A percentile compares a stretch with the other conserved stretches of the same genome.
Conservation (phyloP, 2,888 invertebrate species). For the Dryobota labecula region DNA sequence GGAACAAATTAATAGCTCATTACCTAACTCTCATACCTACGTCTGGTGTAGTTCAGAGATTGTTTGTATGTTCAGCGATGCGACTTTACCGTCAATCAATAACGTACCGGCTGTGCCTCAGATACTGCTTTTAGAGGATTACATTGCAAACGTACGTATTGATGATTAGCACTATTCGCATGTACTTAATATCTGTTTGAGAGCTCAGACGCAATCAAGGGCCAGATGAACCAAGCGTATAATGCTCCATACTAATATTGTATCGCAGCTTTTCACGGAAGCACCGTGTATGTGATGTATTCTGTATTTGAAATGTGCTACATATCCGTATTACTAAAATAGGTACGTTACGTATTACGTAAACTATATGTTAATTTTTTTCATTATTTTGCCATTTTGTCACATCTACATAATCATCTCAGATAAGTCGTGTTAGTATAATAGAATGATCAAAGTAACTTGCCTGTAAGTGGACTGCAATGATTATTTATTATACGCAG, state of each 20-base stretch:
- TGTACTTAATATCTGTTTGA: constrained; percentile 8
- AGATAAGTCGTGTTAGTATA: neutral
- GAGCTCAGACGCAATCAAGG: neutral
- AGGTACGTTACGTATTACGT: no score
- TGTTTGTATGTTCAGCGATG: constrained; percentile 9
- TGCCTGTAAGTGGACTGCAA: no score
- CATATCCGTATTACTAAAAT: neutral
- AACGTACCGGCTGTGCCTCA: constrained; percentile 7
- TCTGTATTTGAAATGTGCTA: neutral
- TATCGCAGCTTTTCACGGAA: neutral
- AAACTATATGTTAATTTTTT: neutral
- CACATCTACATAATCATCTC: neutral
- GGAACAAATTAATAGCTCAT: neutral
- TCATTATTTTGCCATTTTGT: neutral
- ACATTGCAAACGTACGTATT: neutral
- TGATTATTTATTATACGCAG: neutral
- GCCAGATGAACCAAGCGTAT: no score
- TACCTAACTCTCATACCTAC: neutral
- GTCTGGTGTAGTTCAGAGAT: constrained; percentile 16
- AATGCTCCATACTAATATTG: neutral
- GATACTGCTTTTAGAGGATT: constrained; percentile 27
- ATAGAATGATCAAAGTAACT: neutral
- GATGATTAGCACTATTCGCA: neutral
- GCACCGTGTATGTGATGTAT: neutral
- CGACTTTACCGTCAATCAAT: constrained; percentile 25